Evolutionary conservation across 2,797 vertebrate genomes (phyloP).

Genomic region (Glyptemys insculpta): DNA sequence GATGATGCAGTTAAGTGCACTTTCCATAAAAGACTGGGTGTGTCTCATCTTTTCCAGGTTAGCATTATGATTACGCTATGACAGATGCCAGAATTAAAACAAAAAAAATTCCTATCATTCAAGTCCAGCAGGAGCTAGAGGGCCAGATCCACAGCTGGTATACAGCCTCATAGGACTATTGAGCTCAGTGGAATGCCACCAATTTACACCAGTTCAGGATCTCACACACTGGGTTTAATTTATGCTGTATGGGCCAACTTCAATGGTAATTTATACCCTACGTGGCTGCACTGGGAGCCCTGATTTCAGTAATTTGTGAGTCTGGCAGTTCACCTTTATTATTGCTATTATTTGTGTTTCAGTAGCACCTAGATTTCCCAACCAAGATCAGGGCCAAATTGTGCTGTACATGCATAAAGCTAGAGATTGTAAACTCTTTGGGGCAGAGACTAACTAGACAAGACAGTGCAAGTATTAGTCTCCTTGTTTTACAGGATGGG

Average conservation of each 20-base stretch:
- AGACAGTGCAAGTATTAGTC: background rate
- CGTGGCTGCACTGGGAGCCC: rapidly evolving
- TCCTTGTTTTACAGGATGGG: background rate
- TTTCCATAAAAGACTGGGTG: conserved; percentile 34
- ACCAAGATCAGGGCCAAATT: background rate
- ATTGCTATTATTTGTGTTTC: background rate
- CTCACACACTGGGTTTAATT: rapidly evolving
- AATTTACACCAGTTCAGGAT: background rate
- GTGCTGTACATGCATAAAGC: background rate
- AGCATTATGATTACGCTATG: background rate
- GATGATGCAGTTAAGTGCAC: conserved; percentile 27
- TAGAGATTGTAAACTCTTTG: background rate
- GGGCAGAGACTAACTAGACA: background rate
- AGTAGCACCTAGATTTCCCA: background rate
- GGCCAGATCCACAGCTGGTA: background rate
- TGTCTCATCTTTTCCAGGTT: background rate
- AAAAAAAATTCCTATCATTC: background rate
- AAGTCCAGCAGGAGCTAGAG: background rate
- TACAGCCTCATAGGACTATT: rapidly evolving
- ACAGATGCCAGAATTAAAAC: conserved; percentile 20
- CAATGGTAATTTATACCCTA: rapidly evolving
- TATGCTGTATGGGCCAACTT: rapidly evolving
- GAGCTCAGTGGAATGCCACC: rapidly evolving
- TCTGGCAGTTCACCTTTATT: background rate
- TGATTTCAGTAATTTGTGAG: rapidly evolving